Conservation (phyloP, 2,797 vertebrate species). For the Coracias cyanogaster region DNA sequence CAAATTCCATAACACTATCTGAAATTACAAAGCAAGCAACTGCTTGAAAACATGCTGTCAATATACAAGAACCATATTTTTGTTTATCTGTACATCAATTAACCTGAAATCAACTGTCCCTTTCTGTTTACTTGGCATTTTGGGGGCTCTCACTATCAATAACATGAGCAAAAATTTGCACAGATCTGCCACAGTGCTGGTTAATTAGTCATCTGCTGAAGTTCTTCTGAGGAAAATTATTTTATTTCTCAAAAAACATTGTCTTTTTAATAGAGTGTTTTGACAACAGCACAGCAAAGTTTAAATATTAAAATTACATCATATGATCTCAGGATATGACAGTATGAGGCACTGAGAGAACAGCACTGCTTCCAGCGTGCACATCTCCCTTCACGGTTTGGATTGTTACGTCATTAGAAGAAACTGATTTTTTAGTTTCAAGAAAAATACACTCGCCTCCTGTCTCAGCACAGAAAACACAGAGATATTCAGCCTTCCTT, state of each 20-base stretch:
- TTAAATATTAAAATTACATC: background rate
- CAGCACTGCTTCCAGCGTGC: rapidly evolving
- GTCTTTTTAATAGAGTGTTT: background rate
- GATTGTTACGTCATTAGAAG: background rate
- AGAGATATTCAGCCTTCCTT: background rate
- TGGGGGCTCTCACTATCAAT: background rate
- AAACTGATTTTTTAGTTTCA: background rate
- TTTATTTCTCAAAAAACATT: background rate
- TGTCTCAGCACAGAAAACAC: background rate
- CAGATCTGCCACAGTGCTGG: background rate
- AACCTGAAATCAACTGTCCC: background rate
- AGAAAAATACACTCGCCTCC: background rate
- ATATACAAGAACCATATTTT: background rate
- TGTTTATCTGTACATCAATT: background rate
- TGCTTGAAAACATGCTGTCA: background rate
- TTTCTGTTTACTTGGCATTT: background rate
- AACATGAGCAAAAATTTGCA: background rate
- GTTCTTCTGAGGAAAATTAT: background rate
- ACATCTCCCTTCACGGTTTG: background rate
- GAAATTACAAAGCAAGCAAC: background rate
- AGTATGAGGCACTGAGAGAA: background rate
- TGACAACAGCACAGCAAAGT: background rate
- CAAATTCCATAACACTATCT: background rate
- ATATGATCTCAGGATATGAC: background rate
- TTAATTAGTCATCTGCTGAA: background rate